A percentile compares a stretch with the other conserved stretches of the same genome.
These are phyloP conservation scores for Parapsyche elsis DNA, from an alignment of 1,140 invertebrate species.

Conservation along the genomic window DNA sequence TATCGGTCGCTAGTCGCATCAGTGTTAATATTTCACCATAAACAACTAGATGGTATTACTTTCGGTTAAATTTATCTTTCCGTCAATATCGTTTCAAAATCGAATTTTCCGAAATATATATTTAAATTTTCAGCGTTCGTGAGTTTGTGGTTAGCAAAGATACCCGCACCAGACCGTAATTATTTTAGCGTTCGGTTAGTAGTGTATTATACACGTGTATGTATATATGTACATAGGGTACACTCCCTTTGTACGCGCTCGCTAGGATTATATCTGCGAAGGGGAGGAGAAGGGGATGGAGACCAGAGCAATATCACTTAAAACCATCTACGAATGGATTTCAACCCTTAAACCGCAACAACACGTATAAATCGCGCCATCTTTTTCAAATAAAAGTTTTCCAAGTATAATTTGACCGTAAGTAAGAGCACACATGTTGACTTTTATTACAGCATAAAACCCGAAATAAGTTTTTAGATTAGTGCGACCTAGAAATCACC, in stretches of 20 bases:
- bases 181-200: conserved; percentile 28
- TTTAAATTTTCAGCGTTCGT: not conserved
- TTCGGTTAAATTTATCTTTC: too few species aligned
- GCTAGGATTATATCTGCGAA: not conserved
- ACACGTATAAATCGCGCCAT: not conserved
- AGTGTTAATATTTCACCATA: too few species aligned
- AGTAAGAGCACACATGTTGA: not conserved
- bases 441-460: too few species aligned
- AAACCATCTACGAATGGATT: conserved; percentile 37
- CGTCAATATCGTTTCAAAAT: too few species aligned
- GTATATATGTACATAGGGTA: not conserved
- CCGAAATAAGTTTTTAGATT: too few species aligned
- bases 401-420: not conserved
- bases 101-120: too few species aligned
- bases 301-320: conserved; percentile 38
- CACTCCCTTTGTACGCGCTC: conserved; percentile 9
- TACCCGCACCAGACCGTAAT: conserved; percentile 24
- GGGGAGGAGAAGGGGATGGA: not conserved
- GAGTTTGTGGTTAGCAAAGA: conserved; percentile 19
- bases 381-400: not conserved
- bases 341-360: conserved; percentile 22
- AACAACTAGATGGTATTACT: too few species aligned
- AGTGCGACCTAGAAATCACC: too few species aligned
- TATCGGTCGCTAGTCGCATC: too few species aligned
- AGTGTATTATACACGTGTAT: conserved; percentile 4